Evolutionary conservation across 2,113 vertebrate genomes (phyloP), one percentile per base, ranked within the genome.

Genomic region (Mesembrinibis cayennensis): DNA sequence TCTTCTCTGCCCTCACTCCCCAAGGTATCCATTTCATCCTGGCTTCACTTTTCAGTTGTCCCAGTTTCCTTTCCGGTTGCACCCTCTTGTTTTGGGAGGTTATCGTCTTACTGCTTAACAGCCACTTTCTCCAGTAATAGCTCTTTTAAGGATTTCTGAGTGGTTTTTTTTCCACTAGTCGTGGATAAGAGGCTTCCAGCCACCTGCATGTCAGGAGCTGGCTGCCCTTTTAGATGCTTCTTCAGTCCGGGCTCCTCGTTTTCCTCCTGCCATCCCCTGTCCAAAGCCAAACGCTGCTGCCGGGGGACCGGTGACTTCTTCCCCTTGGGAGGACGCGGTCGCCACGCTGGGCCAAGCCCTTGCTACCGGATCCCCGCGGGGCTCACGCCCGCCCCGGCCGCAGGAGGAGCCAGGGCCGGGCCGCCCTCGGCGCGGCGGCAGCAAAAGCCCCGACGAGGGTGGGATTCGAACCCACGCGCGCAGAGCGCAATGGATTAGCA

Each of bases 401-500:
- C 20, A 7, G 19, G 27, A 32, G 44, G 16, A 5, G 3, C 21
- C n/a, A 4, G 10, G 11, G 7, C 6, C 12, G 6, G 11, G 11
- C 44, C 9, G 9, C 5, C 9, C 38, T 6, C 10, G 3, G 38
- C 38, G 38, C 38, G 30, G 1, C 61, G 2, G 61, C 59, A 11
- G 80, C 45, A 70, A 52, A 61, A 71, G 5, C 3, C 30, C 30
- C 96, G 90, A 96, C 97, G 91, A 97, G 85, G 95, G 74, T 97
- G 97, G 97, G 96, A 98, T 97, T 98, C 95, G 95, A 98, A 97
- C 97, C 98, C 98, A 97, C 94, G 90, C 85, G 50, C 97, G 97
- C 94, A 97, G 83, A 98, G 93, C 97, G 97, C 97, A 97, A 97
- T 96, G 95, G 96, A 98, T 98, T 98, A 97, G 97, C 96, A 97